Conservation (phyloP, 2,797 vertebrate species). For the Enteromius paludinosus region DNA sequence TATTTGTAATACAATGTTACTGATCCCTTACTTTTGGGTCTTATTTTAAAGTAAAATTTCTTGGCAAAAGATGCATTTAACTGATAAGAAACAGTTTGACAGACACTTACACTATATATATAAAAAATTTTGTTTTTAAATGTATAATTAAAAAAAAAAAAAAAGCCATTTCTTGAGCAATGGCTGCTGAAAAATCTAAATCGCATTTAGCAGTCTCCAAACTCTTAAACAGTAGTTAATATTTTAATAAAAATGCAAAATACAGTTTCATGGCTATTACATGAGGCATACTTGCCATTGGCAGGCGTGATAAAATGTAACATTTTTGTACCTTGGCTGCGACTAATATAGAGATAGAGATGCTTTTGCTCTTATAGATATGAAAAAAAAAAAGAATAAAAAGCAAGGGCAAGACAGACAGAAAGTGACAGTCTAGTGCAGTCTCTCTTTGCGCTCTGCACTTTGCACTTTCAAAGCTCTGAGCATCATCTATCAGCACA, state of each 20-base stretch:
- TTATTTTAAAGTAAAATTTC: background rate
- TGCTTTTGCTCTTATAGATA: background rate
- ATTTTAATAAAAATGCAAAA: conserved; percentile 13
- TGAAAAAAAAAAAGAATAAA: background rate
- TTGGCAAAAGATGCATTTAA: background rate
- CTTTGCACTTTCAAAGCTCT: background rate
- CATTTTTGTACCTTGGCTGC: background rate
- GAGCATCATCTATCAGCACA: conserved; percentile 33
- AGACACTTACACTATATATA: background rate
- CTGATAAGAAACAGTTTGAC: background rate
- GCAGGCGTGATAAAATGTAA: background rate
- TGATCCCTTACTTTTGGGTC: background rate
- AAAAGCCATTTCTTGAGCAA: too few species aligned
- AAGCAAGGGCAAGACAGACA: background rate
- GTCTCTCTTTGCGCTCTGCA: background rate
- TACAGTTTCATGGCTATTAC: background rate
- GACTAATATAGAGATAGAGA: conserved; percentile 5
- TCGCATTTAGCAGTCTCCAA: background rate
- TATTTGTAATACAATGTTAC: background rate
- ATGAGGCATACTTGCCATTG: background rate
- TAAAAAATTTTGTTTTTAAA: too few species aligned
- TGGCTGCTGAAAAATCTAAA: too few species aligned
- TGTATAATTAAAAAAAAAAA: too few species aligned
- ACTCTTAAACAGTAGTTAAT: background rate
- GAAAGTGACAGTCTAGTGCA: background rate